phyloP scores from a whole-genome alignment of 1,140 invertebrate genomes.

The Diabrotica virgifera region DNA sequence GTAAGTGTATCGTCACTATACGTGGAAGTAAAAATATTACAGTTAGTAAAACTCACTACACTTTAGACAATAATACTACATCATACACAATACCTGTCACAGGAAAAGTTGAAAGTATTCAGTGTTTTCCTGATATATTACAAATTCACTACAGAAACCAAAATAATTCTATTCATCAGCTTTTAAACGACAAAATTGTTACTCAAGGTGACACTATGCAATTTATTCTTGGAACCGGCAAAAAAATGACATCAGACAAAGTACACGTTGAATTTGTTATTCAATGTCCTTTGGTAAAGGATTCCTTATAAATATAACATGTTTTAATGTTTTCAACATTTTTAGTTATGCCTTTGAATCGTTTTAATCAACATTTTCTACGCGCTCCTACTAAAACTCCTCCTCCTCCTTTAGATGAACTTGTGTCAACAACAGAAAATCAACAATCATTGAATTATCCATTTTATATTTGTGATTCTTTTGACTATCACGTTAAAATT shows the following conservation, averaged over 20 bases:
- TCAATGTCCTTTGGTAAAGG: slow-evolving; percentile 7
- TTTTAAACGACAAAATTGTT: too few species aligned
- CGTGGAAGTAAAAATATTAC: too few species aligned
- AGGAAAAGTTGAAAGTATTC: too few species aligned
- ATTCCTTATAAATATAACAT: background rate
- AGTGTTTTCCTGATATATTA: too few species aligned
- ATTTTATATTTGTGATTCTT: slow-evolving; percentile 4
- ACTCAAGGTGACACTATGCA: too few species aligned
- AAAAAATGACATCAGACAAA: background rate
- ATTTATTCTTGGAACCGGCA: too few species aligned
- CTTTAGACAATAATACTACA: too few species aligned
- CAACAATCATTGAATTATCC: background rate
- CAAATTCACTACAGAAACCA: too few species aligned
- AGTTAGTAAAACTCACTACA: too few species aligned
- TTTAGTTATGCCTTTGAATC: slow-evolving; percentile 5
- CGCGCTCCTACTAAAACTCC: background rate
- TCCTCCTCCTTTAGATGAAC: background rate
- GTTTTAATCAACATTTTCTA: slow-evolving; percentile 7
- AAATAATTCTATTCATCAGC: too few species aligned
- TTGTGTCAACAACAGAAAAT: background rate
- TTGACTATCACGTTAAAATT: slow-evolving; percentile 5
- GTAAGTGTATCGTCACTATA: too few species aligned
- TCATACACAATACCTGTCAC: too few species aligned
- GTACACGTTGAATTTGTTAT: slow-evolving; percentile 1
- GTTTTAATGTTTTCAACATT: background rate